These are phyloP conservation scores for Hedychridium roseum DNA, from an alignment of 2,888 invertebrate genomes.

Conservation along the genomic window DNA sequence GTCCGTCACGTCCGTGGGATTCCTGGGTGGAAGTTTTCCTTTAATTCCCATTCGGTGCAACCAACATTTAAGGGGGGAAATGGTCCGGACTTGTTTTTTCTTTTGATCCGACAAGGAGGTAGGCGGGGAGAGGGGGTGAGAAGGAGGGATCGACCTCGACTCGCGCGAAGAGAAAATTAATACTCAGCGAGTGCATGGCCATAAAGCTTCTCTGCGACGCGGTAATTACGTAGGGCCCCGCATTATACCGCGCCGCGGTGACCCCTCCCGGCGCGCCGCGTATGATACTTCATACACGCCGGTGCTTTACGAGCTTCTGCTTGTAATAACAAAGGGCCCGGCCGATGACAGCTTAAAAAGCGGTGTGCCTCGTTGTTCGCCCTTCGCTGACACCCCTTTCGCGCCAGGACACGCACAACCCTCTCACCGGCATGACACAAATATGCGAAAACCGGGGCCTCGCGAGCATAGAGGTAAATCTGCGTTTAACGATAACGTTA, in stretches of 20 bases:
- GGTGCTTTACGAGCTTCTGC: constrained; percentile 54
- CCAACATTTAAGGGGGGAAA: too few species aligned
- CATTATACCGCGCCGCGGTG: constrained; percentile 36
- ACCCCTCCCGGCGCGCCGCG: constrained; percentile 4
- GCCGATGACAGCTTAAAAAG: constrained; percentile 56
- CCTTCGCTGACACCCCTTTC: constrained; percentile 4
- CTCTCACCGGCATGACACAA: too few species aligned
- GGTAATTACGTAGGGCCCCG: constrained; percentile 53
- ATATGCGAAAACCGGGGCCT: too few species aligned
- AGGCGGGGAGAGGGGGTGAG: too few species aligned
- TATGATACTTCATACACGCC: constrained; percentile 29
- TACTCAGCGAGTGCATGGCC: constrained; percentile 50
- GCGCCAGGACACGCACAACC: too few species aligned
- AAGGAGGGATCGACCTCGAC: too few species aligned
- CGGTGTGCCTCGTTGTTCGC: constrained; percentile 21
- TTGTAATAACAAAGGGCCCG: constrained; percentile 49
- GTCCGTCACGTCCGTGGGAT: constrained; percentile 20
- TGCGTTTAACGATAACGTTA: too few species aligned
- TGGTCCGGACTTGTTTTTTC: too few species aligned
- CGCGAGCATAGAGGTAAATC: too few species aligned
- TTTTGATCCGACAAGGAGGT: too few species aligned
- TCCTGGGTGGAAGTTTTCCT: too few species aligned
- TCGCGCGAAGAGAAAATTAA: constrained; percentile 58
- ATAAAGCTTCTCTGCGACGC: constrained; percentile 59
- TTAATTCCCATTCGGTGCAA: too few species aligned